Conservation (phyloP, 2,888 invertebrate species). For the Ganaspis brasiliensis region DNA sequence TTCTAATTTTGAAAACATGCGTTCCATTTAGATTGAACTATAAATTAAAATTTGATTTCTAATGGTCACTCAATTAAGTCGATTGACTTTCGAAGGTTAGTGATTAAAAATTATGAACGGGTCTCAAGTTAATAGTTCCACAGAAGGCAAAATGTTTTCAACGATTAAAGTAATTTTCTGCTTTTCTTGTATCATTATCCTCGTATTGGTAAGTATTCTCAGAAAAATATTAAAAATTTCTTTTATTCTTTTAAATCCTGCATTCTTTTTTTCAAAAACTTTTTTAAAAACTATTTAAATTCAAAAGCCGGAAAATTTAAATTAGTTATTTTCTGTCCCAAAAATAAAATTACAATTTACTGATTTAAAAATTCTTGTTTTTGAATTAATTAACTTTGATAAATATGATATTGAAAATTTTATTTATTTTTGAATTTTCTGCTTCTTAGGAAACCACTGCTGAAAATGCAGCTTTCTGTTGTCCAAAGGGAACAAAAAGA, state of each 20-base stretch:
- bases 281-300: too few species aligned
- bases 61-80: conserved; percentile 3
- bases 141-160: conserved; percentile 19
- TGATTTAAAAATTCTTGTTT: not conserved
- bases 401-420: too few species aligned
- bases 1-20: not conserved
- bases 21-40: not conserved
- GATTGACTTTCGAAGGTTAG: conserved; percentile 11
- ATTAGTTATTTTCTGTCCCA: too few species aligned
- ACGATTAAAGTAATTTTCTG: conserved; percentile 1
- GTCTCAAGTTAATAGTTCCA: conserved; percentile 7
- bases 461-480: conserved; percentile 24
- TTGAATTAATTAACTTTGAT: too few species aligned
- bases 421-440: too few species aligned
- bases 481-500: not conserved
- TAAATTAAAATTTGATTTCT: not conserved
- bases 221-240: not conserved
- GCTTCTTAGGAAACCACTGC: conserved; percentile 5
- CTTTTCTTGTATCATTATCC: not conserved
- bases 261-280: too few species aligned
- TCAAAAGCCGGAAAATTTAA: too few species aligned
- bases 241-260: too few species aligned
- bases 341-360: not conserved
- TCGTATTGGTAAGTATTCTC: conserved; percentile 1
- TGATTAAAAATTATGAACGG: not conserved